Conservation (phyloP, 2,888 invertebrate genomes). For the Parnassius glacialis region DNA sequence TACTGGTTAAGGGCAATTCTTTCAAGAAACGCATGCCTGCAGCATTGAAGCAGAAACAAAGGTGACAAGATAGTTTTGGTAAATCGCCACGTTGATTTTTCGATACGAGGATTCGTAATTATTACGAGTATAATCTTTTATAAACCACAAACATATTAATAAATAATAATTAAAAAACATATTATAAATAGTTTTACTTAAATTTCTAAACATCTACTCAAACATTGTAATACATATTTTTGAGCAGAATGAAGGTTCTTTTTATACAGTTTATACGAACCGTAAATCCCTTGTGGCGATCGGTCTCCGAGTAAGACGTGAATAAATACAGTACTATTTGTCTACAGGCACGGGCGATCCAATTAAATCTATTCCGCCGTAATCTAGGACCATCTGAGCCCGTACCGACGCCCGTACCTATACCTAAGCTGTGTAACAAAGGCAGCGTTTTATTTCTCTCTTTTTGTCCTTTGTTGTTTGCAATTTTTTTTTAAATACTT, state of each 20-base stretch:
- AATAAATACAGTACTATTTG: slow-evolving; percentile 54
- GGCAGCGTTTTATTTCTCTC: slow-evolving; percentile 10
- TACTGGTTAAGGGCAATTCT: no score
- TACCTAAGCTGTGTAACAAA: slow-evolving; percentile 35
- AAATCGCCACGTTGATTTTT: no score
- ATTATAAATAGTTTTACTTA: no score
- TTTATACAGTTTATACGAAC: background rate
- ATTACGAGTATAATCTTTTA: no score
- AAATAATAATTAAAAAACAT: no score
- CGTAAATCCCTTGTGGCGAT: slow-evolving; percentile 28
- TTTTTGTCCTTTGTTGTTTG: slow-evolving; percentile 17
- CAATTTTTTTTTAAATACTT: background rate
- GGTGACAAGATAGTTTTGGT: no score
- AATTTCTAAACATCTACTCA: no score
- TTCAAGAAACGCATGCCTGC: no score
- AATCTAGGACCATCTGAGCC: slow-evolving; percentile 53
- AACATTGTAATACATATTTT: background rate
- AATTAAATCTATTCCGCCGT: slow-evolving; percentile 56
- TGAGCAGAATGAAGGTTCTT: background rate
- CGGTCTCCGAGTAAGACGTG: slow-evolving; percentile 40
- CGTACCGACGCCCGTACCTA: slow-evolving; percentile 24
- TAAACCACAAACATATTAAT: no score
- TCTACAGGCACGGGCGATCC: slow-evolving; percentile 43
- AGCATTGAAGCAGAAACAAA: no score
- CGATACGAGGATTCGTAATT: no score